phyloP scores from a whole-genome alignment of 92 coral and sea anemone species.

The Virgularia gustaviana region DNA sequence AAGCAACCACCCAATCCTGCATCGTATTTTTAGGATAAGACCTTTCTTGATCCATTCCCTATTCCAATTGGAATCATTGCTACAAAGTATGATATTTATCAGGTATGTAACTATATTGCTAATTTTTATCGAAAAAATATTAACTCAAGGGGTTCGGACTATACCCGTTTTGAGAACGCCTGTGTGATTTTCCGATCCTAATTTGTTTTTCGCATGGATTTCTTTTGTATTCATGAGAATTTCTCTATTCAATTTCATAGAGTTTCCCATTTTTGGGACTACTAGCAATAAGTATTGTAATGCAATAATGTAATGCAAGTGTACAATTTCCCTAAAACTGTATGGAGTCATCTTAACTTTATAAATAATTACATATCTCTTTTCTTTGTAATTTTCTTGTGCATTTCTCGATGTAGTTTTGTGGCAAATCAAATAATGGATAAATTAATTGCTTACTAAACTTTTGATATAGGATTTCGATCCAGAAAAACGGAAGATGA shows the following conservation, averaged over 20 bases:
- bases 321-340: too few species aligned
- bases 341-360: too few species aligned
- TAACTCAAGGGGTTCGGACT: not conserved
- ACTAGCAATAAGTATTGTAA: not conserved
- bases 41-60: constrained; percentile 80
- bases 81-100: constrained; percentile 89
- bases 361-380: too few species aligned
- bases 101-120: constrained; percentile 47
- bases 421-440: not conserved
- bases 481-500: constrained; percentile 97
- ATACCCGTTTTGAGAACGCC: too few species aligned
- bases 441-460: not conserved
- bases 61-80: constrained; percentile 91
- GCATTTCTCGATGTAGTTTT: not conserved
- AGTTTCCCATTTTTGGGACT: too few species aligned
- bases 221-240: not conserved
- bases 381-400: too few species aligned
- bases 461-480: constrained; percentile 73
- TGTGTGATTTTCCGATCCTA: too few species aligned
- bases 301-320: not conserved
- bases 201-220: too few species aligned
- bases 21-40: constrained; percentile 65
- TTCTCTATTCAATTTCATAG: not conserved
- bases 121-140: too few species aligned
- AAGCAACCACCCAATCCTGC: not conserved